Evolutionary conservation across 1,140 invertebrate genomes (phyloP), one percentile per base, ranked within the genome.

Genomic region (Hyles vespertilio): DNA sequence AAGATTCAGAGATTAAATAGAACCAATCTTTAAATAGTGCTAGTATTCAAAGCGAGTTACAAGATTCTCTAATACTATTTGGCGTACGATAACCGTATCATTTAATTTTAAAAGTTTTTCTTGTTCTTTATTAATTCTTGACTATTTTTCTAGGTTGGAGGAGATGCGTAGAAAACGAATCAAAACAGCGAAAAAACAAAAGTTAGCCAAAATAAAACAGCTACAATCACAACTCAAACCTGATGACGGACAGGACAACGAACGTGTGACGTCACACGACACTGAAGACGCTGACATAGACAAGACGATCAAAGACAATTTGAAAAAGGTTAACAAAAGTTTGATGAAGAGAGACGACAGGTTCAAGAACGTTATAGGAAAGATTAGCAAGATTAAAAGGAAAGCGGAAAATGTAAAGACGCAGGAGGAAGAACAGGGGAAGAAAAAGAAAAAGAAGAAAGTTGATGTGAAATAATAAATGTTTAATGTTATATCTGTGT

Each of bases 351-450:
- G 86, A 61, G 85, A 90, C 52, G 78, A 84, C 3, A 72, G 89
- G 33, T 90, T 90, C 47, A 89, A 90, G 59, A 84, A 91, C 72
- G 82, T 91, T 7, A 89, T 91, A 3, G 90, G 89, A 8, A 90
- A 91, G 70, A 77, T 90, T 7, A 89, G 82, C 32, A 90, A 89
- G 61, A 87, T 87, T 33, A 91, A 87, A 71, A 74, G 81, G 33
- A 90, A 89, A 70, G 81, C 87, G 0, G 81, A 81, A 5, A 81
- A 72, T 59, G 61, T 68, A 0, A 56, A 64, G 12, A 12, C 10
- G 9, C 44, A 58, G 32, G 59, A 64, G 4, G 51, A 57, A 45
- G 54, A 11, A 4, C 45, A 45, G 10, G 51, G 8, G 6, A 43
- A 62, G 22, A 72, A 63, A 44, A 84, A 79, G 51, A 84, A 81